Evolutionary conservation across 2,888 invertebrate genomes (phyloP), one percentile per base, ranked within the genome.

Genomic region (Drosophila cyrtoloma): DNA sequence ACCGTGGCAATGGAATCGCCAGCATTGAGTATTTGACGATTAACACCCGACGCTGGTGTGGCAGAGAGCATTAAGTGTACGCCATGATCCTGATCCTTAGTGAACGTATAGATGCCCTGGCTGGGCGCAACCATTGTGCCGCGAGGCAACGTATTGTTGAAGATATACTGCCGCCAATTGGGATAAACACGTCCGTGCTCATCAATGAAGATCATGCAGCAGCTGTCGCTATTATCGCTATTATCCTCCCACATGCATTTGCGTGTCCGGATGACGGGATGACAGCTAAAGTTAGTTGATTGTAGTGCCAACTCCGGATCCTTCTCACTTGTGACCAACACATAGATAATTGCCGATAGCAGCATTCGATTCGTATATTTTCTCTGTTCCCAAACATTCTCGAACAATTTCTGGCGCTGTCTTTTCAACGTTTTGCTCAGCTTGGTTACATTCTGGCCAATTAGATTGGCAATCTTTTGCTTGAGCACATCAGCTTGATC

Each of bases 151-250:
- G 92, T 93, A 81, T 94, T 94, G 19, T 92, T 83, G 3, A 81
- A 75, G 44, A 94, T 85, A 78, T 93, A 94, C 42, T 92, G 86
- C 3, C 79, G 65, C 94, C 94, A 94, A 64, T 91, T 92, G 56
- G 87, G 65, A 74, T 94, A 94, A 3, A 93, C 93, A 1, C 94
- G 91, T 0, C 91, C 91, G 32, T 88, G 80, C 84, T 92, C 79
- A 85, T 93, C 90, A 74, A 92, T 70, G 69, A 86, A 86, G 77
- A 93, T 63, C 91, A 92, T 92, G 70, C 92, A 92, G 55, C 92
- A 92, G 39, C 82, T 70, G 5, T 79, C 77, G 56, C 92, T 92
- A 52, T 89, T 82, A 37, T 79, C 76, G 3, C 58, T 65, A 3
- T 62, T 65, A 12, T 73, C 85, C 44, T 79, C 69, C 3, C 65